These are phyloP conservation scores for Hyaena hyaena DNA, from an alignment of 2,113 vertebrate species.

Conservation along the genomic window DNA sequence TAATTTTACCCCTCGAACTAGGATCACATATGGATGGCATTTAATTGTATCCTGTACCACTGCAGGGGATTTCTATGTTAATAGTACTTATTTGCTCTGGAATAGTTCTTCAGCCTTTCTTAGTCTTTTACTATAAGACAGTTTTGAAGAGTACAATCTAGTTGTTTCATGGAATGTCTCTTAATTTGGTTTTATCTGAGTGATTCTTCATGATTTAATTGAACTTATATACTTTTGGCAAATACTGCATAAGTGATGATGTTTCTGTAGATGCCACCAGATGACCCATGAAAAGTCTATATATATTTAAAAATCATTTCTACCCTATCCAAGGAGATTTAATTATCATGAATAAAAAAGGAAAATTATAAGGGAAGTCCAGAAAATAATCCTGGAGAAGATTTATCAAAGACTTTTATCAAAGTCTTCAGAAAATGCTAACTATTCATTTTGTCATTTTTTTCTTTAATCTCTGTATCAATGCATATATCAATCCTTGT, in stretches of 20 bases:
- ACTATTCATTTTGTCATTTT: neutral
- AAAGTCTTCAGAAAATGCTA: neutral
- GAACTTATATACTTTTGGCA: neutral
- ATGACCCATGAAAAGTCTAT: neutral
- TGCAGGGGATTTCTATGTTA: slow-evolving; percentile 86
- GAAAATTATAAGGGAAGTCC: neutral
- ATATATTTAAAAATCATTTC: neutral
- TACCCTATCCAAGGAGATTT: neutral
- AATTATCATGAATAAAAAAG: neutral
- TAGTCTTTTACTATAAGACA: neutral
- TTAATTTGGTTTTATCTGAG: neutral
- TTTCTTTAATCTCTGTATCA: neutral
- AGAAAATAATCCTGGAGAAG: neutral
- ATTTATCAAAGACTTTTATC: neutral
- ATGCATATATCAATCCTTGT: neutral
- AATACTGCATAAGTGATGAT: neutral
- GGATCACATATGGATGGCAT: neutral
- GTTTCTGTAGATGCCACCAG: neutral
- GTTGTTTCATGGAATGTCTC: neutral
- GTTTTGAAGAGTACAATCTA: neutral
- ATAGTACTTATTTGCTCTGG: slow-evolving; percentile 65
- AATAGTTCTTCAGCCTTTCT: neutral
- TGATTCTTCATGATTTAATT: neutral
- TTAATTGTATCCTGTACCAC: slow-evolving; percentile 85
- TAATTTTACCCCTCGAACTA: neutral